phyloP scores from a whole-genome alignment of 2,888 invertebrate species.

The Linyphia triangularis region DNA sequence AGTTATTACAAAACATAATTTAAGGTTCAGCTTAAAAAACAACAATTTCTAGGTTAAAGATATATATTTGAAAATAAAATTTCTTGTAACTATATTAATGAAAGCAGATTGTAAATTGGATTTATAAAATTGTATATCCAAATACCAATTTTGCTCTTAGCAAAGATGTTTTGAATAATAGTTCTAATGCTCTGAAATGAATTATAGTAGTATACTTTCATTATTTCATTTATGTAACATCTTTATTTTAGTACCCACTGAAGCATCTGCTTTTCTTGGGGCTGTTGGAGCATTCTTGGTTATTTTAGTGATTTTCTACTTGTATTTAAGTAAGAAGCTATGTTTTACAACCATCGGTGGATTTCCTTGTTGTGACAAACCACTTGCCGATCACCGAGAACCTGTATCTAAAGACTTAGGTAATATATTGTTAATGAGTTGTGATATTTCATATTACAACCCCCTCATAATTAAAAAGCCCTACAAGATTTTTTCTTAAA shows the following conservation, averaged over 20 bases:
- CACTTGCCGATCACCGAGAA: slow-evolving; percentile 78
- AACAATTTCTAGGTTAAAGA: no score
- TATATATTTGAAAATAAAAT: neutral
- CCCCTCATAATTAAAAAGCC: no score
- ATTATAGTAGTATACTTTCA: no score
- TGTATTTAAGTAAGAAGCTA: slow-evolving; percentile 91
- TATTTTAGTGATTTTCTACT: slow-evolving; percentile 89
- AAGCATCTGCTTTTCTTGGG: slow-evolving; percentile 93
- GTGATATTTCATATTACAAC: no score
- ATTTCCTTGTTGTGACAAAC: slow-evolving; percentile 84
- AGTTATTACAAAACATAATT: no score
- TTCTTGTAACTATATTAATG: neutral
- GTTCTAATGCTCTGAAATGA: no score
- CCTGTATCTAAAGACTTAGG: slow-evolving; percentile 76
- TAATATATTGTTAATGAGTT: slow-evolving; percentile 57
- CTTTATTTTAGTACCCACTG: slow-evolving; percentile 84
- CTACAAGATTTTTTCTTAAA: no score
- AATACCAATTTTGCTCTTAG: no score
- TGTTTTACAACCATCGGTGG: slow-evolving; percentile 84
- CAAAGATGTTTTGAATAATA: no score
- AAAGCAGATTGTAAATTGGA: neutral
- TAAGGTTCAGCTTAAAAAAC: no score
- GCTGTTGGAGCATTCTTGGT: slow-evolving; percentile 91
- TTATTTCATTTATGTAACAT: neutral
- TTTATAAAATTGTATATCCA: neutral